Conservation (phyloP, 2,888 invertebrate genomes). For the Petrophora chlorosata region DNA sequence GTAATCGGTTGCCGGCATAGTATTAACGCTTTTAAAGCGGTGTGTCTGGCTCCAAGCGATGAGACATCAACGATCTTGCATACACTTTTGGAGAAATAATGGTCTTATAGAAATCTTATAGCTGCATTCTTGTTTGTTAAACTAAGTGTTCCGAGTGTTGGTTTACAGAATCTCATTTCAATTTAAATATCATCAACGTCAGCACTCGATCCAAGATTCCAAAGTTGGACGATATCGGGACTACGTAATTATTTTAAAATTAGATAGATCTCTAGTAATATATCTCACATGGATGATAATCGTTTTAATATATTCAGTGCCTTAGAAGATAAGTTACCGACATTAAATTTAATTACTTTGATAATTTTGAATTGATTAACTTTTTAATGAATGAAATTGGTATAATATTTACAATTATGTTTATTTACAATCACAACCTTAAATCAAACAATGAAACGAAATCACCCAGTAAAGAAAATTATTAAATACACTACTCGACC, state of each 20-base stretch:
- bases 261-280: constrained; percentile 47
- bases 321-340: not conserved
- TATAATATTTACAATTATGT: too few relatives aligned
- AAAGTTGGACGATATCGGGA: constrained; percentile 49
- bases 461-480: constrained; percentile 8
- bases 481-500: constrained; percentile 18
- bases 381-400: too few relatives aligned
- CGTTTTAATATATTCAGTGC: not conserved
- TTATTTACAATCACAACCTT: too few relatives aligned
- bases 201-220: constrained; percentile 46
- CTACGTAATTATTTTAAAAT: constrained; percentile 60
- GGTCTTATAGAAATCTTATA: constrained; percentile 9
- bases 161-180: constrained; percentile 54
- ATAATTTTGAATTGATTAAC: too few relatives aligned
- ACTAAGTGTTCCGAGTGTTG: constrained; percentile 39
- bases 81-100: constrained; percentile 4
- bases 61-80: constrained; percentile 28
- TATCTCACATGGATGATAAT: constrained; percentile 35
- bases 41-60: constrained; percentile 35
- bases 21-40: constrained; percentile 48
- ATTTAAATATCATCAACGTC: constrained; percentile 55
- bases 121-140: constrained; percentile 31
- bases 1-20: constrained; percentile 63
- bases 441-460: constrained; percentile 3
- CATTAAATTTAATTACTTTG: too few relatives aligned